A percentile compares a stretch with the other conserved stretches of the same genome.
Evolutionary conservation across 2,888 invertebrate species (phyloP).

Genomic region (Caenorhabditis sinica): DNA sequence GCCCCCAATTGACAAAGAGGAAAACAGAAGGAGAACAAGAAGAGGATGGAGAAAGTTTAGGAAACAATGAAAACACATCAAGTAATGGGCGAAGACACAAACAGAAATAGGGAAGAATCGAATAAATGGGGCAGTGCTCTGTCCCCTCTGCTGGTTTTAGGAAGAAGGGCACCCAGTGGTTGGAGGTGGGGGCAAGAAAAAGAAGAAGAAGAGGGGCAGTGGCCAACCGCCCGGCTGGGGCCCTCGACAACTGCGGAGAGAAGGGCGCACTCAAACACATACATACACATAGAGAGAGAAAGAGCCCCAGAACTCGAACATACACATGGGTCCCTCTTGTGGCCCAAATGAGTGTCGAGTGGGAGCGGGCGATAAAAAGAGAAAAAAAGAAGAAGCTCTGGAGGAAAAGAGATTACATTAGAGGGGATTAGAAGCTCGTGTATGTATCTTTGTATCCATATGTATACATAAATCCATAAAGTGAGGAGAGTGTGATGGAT

Average conservation of each 20-base stretch:
- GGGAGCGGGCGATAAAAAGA: conserved; percentile 54
- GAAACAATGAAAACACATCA: conserved; percentile 39
- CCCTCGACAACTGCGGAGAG: conserved; percentile 59
- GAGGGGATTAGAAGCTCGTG: conserved; percentile 29
- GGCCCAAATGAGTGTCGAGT: conserved; percentile 56
- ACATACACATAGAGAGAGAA: conserved; percentile 29
- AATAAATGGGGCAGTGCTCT: conserved; percentile 45
- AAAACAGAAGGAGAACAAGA: too few relatives aligned
- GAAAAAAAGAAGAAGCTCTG: conserved; percentile 15
- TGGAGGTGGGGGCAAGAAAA: conserved; percentile 42
- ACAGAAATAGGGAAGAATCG: conserved; percentile 40
- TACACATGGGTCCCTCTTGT: conserved; percentile 58
- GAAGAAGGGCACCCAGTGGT: conserved; percentile 52
- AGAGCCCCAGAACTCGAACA: conserved; percentile 54
- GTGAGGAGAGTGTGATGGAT: neutral
- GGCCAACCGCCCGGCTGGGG: conserved; percentile 63
- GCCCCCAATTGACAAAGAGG: conserved; percentile 9
- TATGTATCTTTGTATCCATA: neutral
- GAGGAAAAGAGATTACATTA: conserved; percentile 43
- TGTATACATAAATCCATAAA: conserved; percentile 23
- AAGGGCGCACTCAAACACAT: conserved; percentile 54
- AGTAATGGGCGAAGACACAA: conserved; percentile 37
- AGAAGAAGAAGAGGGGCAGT: conserved; percentile 27
- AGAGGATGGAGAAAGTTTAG: conserved; percentile 20
- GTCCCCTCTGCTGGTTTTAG: conserved; percentile 16